Evolutionary conservation across 2,888 invertebrate species (phyloP), one percentile per base, ranked within the genome.

Genomic region (Hemithea aestivaria): DNA sequence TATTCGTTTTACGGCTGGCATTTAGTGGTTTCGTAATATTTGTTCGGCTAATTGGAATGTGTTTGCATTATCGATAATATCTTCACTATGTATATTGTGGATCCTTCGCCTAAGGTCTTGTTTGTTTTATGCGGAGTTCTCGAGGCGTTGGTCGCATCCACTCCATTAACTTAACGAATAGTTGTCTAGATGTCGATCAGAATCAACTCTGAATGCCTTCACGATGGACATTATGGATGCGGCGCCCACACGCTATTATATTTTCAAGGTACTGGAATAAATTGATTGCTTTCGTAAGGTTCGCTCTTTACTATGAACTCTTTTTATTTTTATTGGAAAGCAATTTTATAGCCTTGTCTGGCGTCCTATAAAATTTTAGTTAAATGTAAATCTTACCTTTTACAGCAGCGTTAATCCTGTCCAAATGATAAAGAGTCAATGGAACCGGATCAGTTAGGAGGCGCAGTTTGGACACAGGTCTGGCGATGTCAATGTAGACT

Each of bases 181-280:
- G 81, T 82, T 83, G 84, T 84, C 84, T 74, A 83, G 81, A 83
- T 77, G 84, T 84, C 85, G 76, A 83, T 87, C 85, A 85, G 75
- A 75, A 73, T 75, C 76, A 72, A 68, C 70, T 75, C 77, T 77
- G 76, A 77, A 78, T 78, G 73, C 79, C 68, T 62, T 58, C 64
- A 61, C 65, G 60, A 54, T 53, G 73, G 56, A 65, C 80, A 67
- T 72, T 83, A 82, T 80, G 79, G 76, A 71, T 70, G 70, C 64
- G 69, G 66, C 81, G 62, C 83, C 82, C 75, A 83, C 82, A 59
- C 70, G 55, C 65, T 71, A 75, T 76, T 77, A 66, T 73, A 72
- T 69, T 68, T 70, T 65, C 60, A 64, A 21, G 10, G 12, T 10
- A 62, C 52, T 57, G 58, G 53, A 59, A 63, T 66, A 58, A 62